A percentile compares a stretch with the other conserved stretches of the same genome.
Evolutionary conservation across 1,140 invertebrate species (phyloP).

Genomic region (Listronotus oregonensis): DNA sequence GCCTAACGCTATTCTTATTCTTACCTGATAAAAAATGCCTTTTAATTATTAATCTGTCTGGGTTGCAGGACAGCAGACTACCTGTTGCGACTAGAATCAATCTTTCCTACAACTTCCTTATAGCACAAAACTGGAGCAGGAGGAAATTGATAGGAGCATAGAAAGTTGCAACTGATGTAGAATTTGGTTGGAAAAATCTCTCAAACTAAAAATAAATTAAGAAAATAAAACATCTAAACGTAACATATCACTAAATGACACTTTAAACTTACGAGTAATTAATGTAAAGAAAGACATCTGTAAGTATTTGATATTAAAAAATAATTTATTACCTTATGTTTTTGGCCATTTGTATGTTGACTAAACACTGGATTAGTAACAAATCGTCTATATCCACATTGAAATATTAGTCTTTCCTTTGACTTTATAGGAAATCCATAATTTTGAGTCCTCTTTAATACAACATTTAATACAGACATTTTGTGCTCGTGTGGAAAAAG

Average conservation of each 20-base stretch:
- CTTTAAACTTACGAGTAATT: not conserved
- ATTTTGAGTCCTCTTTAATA: slow-evolving; percentile 74
- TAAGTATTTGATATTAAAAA: not conserved
- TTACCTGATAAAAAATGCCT: slow-evolving; percentile 76
- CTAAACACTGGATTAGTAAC: slow-evolving; percentile 85
- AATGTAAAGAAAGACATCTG: too few species aligned
- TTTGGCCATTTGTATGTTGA: slow-evolving; percentile 88
- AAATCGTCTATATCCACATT: slow-evolving; percentile 92
- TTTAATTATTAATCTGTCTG: slow-evolving; percentile 91
- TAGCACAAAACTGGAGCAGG: slow-evolving; percentile 92
- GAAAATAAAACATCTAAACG: too few species aligned
- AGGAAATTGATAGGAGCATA: slow-evolving; percentile 95
- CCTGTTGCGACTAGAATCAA: slow-evolving; percentile 88
- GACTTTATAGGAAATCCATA: slow-evolving; percentile 83
- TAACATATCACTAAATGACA: too few species aligned
- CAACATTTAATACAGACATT: slow-evolving; percentile 93
- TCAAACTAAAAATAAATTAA: slow-evolving; percentile 76
- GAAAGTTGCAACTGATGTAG: slow-evolving; percentile 85
- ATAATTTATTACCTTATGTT: slow-evolving; percentile 83
- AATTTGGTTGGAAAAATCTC: slow-evolving; percentile 85
- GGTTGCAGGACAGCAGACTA: slow-evolving; percentile 85
- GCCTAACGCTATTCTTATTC: not conserved
- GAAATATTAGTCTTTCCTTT: slow-evolving; percentile 92
- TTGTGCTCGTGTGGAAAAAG: slow-evolving; percentile 94
- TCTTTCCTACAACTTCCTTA: slow-evolving; percentile 68